Conservation (phyloP, 2,888 invertebrate genomes). For the Drosophila engyochracea region DNA sequence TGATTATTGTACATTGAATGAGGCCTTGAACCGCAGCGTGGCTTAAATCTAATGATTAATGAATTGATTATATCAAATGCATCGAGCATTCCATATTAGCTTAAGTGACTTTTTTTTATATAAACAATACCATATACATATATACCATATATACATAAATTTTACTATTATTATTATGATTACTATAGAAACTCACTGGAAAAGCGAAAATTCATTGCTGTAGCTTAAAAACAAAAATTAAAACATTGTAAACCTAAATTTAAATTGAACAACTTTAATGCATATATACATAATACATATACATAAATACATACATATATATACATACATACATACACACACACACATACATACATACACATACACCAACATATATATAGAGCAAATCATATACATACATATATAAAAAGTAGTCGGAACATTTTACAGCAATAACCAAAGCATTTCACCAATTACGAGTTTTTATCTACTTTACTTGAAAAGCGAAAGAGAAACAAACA, state of each 20-base stretch:
- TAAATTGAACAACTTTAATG: constrained; percentile 24
- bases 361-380: constrained; percentile 15
- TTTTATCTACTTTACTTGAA: constrained; percentile 44
- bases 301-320: constrained; percentile 29
- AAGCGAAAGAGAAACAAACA: constrained; percentile 51
- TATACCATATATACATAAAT: constrained; percentile 22
- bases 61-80: constrained; percentile 31
- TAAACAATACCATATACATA: constrained; percentile 11
- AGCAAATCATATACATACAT: constrained; percentile 30
- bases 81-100: constrained; percentile 53
- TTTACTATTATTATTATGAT: constrained; percentile 17
- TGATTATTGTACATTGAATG: constrained; percentile 72
- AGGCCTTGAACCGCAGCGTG: constrained; percentile 85
- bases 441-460: constrained; percentile 78
- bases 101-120: constrained; percentile 46
- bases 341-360: constrained; percentile 13
- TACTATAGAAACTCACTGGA: constrained; percentile 37
- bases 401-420: constrained; percentile 66
- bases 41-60: constrained; percentile 72
- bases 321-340: constrained; percentile 17
- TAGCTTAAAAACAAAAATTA: constrained; percentile 23
- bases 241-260: constrained; percentile 23
- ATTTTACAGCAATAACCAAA: constrained; percentile 86
- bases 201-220: constrained; percentile 44
- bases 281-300: constrained; percentile 32